Base-by-base conservation (phyloP, 1,140 invertebrate genomes). In the Drosophila paulistorum region DNA sequence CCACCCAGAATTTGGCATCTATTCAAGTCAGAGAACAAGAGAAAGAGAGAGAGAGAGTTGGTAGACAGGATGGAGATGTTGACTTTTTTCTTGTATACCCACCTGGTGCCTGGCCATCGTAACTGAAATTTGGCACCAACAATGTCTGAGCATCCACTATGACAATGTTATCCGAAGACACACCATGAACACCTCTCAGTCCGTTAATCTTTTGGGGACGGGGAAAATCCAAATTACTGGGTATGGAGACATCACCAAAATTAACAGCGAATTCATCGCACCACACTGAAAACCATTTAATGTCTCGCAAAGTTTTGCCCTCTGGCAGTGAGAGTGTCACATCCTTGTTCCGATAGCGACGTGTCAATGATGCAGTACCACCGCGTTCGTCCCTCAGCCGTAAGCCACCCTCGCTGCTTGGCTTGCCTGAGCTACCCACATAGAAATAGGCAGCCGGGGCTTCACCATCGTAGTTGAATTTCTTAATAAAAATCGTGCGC, bases 1-100 rank as follows among this genome's bases (percentile, higher is more conserved):
- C 97, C 48, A 96, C 96, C 97, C 97, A 98, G 92, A 98, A 98
- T 93, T 98, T 97, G 0, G 96, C 96, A 92, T 98, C 97, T 98
- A 59, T 10, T 17, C 59, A 11, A 33, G 4, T 73, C 3, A 48
- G 17, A 20, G 2, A 23, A 7, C 10, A 10, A 20, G 45, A 23
- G 45, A 20, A 0, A 23, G 9, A 23, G 20, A 20, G 45, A 23
- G 45, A 69, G 10, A 33, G 17, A 64, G 10, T 13, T 42, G 9
- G 30, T 1, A 45, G 11, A 64, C 14, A n/a, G 6, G 10, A 37
- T 30, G 30, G 6, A 5, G 0, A 30, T 5, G 30, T 35, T 37
- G 39, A 9, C 45, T 35, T 7, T 23, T 9, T n/a, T 26, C 23
- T 48, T 9, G 17, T 51, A 51, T 66, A 84, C 81, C 93, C 91